Conservation (phyloP, 2,797 vertebrate species). For the Petrocephalus sullivani region DNA sequence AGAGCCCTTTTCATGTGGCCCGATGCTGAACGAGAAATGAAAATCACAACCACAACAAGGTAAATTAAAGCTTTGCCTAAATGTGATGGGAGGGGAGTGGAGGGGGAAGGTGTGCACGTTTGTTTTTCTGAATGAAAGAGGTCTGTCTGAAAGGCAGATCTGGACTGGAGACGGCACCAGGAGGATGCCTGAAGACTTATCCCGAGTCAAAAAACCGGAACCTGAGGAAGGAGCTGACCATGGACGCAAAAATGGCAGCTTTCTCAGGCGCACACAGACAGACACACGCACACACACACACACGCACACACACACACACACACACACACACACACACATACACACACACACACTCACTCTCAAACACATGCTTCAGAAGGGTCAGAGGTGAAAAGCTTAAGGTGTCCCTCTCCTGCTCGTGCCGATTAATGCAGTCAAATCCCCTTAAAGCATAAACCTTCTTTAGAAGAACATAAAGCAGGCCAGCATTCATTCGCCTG, state of each 20-base stretch:
- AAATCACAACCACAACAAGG: slow-evolving; percentile 20
- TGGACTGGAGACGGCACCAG: slow-evolving; percentile 30
- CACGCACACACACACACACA: not conserved
- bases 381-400: not conserved
- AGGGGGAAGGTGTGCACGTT: slow-evolving; percentile 30
- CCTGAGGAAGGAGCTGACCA: slow-evolving; percentile 7
- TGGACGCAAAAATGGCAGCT: not conserved
- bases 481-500: not conserved
- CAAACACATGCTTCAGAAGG: not conserved
- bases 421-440: not conserved
- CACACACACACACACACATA: not conserved
- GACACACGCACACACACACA: not conserved
- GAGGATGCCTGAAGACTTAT: slow-evolving; percentile 30
- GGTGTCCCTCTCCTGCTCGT: not conserved
- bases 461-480: not conserved
- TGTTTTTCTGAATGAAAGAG: slow-evolving; percentile 19
- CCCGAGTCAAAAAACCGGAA: slow-evolving; percentile 32
- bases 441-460: not conserved
- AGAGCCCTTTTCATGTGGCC: slow-evolving; percentile 24
- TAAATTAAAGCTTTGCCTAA: not conserved
- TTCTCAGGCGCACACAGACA: not conserved
- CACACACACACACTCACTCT: slow-evolving; percentile 5
- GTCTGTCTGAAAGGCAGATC: slow-evolving; percentile 18
- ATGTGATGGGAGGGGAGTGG: not conserved
- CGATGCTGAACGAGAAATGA: slow-evolving; percentile 21